Base-by-base conservation (phyloP, 2,797 vertebrate species). In the Scleropages formosus region DNA sequence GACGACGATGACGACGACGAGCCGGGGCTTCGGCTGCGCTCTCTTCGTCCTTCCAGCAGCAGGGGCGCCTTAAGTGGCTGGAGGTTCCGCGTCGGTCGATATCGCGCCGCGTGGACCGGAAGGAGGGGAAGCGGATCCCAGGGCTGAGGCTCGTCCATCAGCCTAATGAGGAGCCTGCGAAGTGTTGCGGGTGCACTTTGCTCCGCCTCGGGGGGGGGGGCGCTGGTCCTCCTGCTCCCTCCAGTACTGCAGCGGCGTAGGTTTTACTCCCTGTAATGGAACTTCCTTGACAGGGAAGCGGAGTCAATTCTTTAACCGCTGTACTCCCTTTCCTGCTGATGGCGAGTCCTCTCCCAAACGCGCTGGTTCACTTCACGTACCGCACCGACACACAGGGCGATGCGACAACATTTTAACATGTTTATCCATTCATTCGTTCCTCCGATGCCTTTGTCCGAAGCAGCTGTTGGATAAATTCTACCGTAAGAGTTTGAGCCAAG, bases 81-180 rank as follows among this genome's bases (percentile, higher is more conserved):
- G 16, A 27, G 61, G 15, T 15, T 9, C 24, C 26, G 61, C 24
- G 65, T 20, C 11, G 22, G 64, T 67, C 39, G 9, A 67, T 68
- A 47, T 68, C 22, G 39, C 49, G 44, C 44, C 65, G 46, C 24
- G 12, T 68, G 11, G 44, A 10, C 62, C 13, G 6, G 62, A 27
- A 27, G 64, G 2, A 26, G 22, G 53, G 18, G 11, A 53, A 62
- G 60, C 22, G 26, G 9, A 16, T 20, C 20, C 11, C n/a, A 24
- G 44, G 39, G 46, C 39, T 22, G 46, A 51, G 39, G 66, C 46
- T 15, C 44, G 68, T 68, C 66, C 22, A 68, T 68, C 66, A 51
- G 18, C 46, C 66, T 68, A 68, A 51, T 68, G 66, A 22, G n/a
- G n/a, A 13, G 46, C 46, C 24, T 46, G 46, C 39, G 49, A 44